Percentiles rank a stretch among this genome's conserved stretches.
Conservation (phyloP, 2,797 vertebrate species). For the Podarcis lilfordi region DNA sequence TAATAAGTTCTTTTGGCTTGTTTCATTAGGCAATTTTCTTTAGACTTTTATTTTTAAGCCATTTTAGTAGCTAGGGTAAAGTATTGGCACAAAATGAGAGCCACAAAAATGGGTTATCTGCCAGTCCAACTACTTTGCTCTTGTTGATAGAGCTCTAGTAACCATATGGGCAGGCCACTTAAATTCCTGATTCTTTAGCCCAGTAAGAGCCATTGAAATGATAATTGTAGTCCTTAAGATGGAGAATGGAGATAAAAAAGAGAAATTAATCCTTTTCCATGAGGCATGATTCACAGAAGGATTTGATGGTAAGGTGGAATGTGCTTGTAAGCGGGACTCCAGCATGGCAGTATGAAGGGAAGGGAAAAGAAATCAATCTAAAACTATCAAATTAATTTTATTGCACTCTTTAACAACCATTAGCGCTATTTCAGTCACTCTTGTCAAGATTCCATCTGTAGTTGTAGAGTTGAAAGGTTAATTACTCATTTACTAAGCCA, state of each 20-base stretch:
- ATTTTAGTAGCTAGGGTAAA: constrained; percentile 4
- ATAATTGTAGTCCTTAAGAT: neutral
- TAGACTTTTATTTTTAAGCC: neutral
- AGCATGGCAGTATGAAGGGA: constrained; percentile 48
- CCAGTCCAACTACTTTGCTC: neutral
- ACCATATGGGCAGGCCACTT: neutral
- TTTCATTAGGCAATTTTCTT: neutral
- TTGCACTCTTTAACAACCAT: constrained; percentile 55
- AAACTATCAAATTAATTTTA: constrained; percentile 63
- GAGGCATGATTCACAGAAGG: neutral
- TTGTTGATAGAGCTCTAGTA: neutral
- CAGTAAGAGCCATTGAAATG: neutral
- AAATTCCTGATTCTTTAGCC: constrained; percentile 11
- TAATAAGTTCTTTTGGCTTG: neutral
- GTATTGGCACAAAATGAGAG: neutral
- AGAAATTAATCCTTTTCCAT: neutral
- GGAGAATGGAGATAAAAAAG: too few relatives aligned
- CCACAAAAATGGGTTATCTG: neutral
- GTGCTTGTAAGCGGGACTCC: constrained; percentile 45
- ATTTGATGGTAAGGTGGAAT: constrained; percentile 1
- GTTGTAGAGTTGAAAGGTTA: constrained; percentile 74
- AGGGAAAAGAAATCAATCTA: constrained; percentile 58
- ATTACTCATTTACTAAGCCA: constrained; percentile 74
- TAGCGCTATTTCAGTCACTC: constrained; percentile 61
- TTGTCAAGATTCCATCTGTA: constrained; percentile 63